Percentiles rank a stretch among this genome's conserved stretches.
These are phyloP conservation scores for Sylvietta virens DNA, from an alignment of 2,113 vertebrate species.

Conservation along the genomic window DNA sequence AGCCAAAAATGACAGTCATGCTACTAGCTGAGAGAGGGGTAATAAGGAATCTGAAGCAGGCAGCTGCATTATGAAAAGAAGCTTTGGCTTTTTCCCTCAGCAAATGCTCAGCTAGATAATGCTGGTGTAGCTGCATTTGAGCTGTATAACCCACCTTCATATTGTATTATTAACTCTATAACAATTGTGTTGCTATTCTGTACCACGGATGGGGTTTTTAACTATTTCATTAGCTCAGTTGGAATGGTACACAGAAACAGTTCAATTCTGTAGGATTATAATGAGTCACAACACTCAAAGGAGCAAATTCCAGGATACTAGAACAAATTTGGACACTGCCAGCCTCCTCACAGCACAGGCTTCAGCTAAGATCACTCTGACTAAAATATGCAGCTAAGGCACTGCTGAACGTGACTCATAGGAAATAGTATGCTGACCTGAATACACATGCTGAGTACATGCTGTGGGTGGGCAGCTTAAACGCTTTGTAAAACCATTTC, in stretches of 20 bases:
- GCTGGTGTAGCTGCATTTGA: not conserved
- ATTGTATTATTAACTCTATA: slow-evolving; percentile 43
- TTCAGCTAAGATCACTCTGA: slow-evolving; percentile 25
- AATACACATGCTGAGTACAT: slow-evolving; percentile 11
- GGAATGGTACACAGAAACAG: not conserved
- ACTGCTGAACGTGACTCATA: slow-evolving; percentile 54
- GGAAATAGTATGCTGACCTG: slow-evolving; percentile 41
- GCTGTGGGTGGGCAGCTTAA: slow-evolving; percentile 25
- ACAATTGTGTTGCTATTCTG: slow-evolving; percentile 1
- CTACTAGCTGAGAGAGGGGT: not conserved
- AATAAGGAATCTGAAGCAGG: not conserved
- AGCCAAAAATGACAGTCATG: not conserved
- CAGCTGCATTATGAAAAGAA: not conserved
- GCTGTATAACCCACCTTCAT: not conserved
- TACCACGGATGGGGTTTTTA: not conserved
- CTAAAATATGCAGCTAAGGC: slow-evolving; percentile 44
- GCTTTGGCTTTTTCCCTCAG: not conserved
- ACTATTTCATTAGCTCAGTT: slow-evolving; percentile 30
- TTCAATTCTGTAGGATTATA: slow-evolving; percentile 14
- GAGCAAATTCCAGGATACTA: slow-evolving; percentile 37
- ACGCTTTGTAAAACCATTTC: not conserved
- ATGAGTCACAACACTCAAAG: slow-evolving; percentile 13
- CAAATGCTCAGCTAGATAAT: not conserved
- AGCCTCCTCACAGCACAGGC: slow-evolving; percentile 22
- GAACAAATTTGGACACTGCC: slow-evolving; percentile 32